Evolutionary conservation across 1,140 invertebrate genomes (phyloP).

Genomic region (Goniozus legneri): DNA sequence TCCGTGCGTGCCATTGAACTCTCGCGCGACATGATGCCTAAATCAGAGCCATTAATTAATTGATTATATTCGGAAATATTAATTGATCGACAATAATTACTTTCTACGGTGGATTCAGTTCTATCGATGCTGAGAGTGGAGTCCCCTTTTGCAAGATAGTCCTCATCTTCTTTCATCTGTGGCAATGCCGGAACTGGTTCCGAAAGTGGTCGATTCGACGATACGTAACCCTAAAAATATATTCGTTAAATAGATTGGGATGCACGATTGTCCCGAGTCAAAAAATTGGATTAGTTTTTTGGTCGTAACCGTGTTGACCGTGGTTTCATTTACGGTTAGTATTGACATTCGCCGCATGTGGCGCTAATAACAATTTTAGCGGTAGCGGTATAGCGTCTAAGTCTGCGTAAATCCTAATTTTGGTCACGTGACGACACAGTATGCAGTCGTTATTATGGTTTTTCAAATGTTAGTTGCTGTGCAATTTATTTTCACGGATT

Average conservation of each 20-base stretch:
- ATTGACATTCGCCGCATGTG: no score
- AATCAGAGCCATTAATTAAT: constrained; percentile 6
- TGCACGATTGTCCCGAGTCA: no score
- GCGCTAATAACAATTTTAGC: no score
- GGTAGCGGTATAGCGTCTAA: no score
- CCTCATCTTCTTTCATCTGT: constrained; percentile 59
- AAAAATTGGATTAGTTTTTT: no score
- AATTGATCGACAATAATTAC: constrained; percentile 19
- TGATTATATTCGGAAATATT: neutral
- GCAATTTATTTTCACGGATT: no score
- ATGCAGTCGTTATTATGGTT: no score
- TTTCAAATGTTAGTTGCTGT: no score
- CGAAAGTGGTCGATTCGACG: constrained; percentile 39
- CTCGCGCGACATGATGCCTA: constrained; percentile 22
- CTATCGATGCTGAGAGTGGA: constrained; percentile 38
- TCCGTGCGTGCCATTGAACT: constrained; percentile 22
- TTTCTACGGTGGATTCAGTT: constrained; percentile 28
- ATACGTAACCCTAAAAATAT: constrained; percentile 38
- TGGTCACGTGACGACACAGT: no score
- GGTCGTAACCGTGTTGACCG: no score
- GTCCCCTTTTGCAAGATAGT: constrained; percentile 29
- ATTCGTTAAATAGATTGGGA: neutral
- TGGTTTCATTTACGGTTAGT: no score
- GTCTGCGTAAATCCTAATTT: no score
- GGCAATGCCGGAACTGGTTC: constrained; percentile 51